These are phyloP conservation scores for Hirudinaria manillensis DNA, from an alignment of 2,888 invertebrate genomes.

Conservation along the genomic window DNA sequence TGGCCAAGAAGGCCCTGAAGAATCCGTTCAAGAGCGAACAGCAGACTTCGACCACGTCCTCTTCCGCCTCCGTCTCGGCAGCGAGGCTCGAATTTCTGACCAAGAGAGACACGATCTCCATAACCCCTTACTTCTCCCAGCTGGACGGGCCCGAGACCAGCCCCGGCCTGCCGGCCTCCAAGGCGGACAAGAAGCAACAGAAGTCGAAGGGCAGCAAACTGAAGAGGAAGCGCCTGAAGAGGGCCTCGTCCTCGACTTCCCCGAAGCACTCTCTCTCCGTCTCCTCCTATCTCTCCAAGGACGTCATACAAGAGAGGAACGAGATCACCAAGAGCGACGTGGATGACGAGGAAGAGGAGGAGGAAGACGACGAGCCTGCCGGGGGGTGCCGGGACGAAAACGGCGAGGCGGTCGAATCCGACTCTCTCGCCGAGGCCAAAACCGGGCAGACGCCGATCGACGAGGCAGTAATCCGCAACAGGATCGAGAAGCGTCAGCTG, in stretches of 20 bases:
- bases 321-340: not conserved
- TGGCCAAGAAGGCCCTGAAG: slow-evolving; percentile 13
- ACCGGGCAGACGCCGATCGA: not conserved
- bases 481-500: not conserved
- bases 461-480: not conserved
- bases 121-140: slow-evolving; percentile 15
- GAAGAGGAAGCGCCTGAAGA: not conserved
- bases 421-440: not conserved
- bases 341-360: slow-evolving; percentile 8
- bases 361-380: not conserved
- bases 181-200: not conserved
- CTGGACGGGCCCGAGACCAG: not conserved
- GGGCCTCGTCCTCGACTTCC: not conserved
- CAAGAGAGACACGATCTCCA: slow-evolving; percentile 5
- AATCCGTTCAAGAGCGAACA: slow-evolving; percentile 15
- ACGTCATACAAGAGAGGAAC: not conserved
- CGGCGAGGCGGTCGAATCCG: not conserved
- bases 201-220: slow-evolving; percentile 3
- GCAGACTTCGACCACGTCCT: not conserved
- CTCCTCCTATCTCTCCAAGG: slow-evolving; percentile 7
- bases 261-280: slow-evolving; percentile 11
- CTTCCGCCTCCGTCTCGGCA: not conserved
- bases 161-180: not conserved
- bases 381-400: not conserved
- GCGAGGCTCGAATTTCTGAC: not conserved